These are phyloP conservation scores for Styela plicata DNA, from an alignment of 23 tunicate species.

Conservation along the genomic window DNA sequence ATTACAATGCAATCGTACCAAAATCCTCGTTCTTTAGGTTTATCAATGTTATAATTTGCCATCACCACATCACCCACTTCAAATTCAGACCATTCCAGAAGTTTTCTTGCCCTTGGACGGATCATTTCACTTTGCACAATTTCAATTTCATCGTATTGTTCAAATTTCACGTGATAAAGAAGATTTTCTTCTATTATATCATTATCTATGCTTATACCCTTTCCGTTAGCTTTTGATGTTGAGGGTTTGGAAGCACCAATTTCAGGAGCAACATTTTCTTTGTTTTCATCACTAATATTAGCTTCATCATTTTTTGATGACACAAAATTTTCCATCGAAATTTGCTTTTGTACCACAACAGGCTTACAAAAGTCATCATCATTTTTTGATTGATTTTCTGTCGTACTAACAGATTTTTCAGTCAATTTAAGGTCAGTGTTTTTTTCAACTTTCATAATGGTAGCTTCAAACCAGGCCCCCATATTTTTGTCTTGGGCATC, in stretches of 20 bases:
- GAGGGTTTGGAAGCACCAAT: not conserved
- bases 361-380: constrained; percentile 17
- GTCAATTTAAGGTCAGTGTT: not conserved
- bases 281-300: not conserved
- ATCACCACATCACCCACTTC: constrained; percentile 44
- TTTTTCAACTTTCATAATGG: constrained; percentile 18
- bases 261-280: constrained; percentile 30
- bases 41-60: constrained; percentile 78
- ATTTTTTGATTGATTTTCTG: not conserved
- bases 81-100: constrained; percentile 73
- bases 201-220: not conserved
- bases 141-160: constrained; percentile 55
- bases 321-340: constrained; percentile 15
- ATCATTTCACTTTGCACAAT: constrained; percentile 21
- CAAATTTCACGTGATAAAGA: constrained; percentile 57
- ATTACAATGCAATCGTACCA: constrained; percentile 80
- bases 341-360: constrained; percentile 18
- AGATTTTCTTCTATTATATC: not conserved
- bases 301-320: not conserved
- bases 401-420: not conserved
- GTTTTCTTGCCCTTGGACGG: constrained; percentile 71
- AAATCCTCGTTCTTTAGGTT: constrained; percentile 68
- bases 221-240: not conserved
- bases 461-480: constrained; percentile 93
- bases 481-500: constrained; percentile 75